These are phyloP conservation scores for Apeltes quadracus DNA, from an alignment of 2,113 vertebrate species.

Conservation along the genomic window DNA sequence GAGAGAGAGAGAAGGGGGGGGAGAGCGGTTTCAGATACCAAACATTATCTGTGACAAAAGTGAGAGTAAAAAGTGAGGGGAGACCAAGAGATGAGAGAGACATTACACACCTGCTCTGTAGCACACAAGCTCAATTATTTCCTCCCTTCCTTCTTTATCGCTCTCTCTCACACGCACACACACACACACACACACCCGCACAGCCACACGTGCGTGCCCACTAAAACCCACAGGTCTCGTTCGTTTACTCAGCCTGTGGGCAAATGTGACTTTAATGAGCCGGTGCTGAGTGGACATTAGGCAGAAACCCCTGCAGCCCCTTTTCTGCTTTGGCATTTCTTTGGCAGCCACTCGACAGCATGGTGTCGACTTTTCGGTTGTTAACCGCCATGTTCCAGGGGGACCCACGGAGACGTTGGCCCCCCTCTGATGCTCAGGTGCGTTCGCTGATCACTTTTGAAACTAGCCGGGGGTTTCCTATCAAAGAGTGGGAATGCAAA, in stretches of 20 bases:
- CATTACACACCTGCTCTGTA: conserved; percentile 36
- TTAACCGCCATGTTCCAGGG: conserved; percentile 56
- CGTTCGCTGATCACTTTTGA: conserved; percentile 13
- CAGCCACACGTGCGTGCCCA: conserved; percentile 23
- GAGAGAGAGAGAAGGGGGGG: not conserved
- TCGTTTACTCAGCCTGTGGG: conserved; percentile 72
- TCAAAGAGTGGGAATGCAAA: conserved; percentile 1
- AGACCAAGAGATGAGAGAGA: conserved; percentile 23
- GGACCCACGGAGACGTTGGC: conserved; percentile 41
- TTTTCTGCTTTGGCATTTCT: conserved; percentile 48
- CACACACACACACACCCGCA: conserved; percentile 24
- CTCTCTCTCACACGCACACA: not conserved
- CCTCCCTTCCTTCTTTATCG: not conserved
- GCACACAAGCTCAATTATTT: conserved; percentile 40
- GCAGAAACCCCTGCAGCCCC: conserved; percentile 54
- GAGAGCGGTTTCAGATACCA: conserved; percentile 26
- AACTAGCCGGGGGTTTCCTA: not conserved
- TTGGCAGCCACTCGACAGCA: conserved; percentile 65
- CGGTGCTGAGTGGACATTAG: conserved; percentile 68
- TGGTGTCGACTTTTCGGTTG: conserved; percentile 53
- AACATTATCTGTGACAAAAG: conserved; percentile 54
- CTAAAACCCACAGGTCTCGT: conserved; percentile 58
- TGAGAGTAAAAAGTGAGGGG: conserved; percentile 14
- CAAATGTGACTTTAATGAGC: conserved; percentile 76
- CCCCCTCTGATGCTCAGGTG: conserved; percentile 30